Evolutionary conservation across 2,113 vertebrate genomes (phyloP).

Genomic region (Gracilinanus agilis): DNA sequence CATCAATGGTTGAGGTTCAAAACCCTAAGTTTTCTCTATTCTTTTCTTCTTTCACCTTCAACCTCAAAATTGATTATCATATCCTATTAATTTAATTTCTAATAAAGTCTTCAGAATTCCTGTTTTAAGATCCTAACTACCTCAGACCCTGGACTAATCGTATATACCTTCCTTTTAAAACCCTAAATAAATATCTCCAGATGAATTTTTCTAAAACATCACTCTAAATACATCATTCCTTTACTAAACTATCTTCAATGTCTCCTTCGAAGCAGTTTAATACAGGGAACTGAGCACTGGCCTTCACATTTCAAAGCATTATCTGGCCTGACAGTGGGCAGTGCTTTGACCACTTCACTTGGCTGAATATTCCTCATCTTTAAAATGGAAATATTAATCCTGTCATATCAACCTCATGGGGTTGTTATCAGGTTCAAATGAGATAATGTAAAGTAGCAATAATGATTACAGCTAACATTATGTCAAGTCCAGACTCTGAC

Average conservation of each 20-base stretch:
- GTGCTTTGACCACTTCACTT: background rate
- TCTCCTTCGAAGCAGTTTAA: background rate
- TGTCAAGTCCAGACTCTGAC: background rate
- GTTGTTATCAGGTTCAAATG: background rate
- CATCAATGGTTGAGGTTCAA: background rate
- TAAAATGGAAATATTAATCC: background rate
- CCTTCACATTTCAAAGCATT: background rate
- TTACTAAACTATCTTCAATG: background rate
- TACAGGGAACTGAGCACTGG: background rate
- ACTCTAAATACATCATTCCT: background rate
- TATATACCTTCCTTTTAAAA: background rate
- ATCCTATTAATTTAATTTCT: background rate
- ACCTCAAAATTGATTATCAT: background rate
- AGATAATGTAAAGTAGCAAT: background rate
- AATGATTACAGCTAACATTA: background rate
- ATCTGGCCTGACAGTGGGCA: background rate
- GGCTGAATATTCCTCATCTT: background rate
- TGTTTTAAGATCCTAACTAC: background rate
- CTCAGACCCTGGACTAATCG: background rate
- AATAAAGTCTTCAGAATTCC: background rate
- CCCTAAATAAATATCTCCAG: background rate
- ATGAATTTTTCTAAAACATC: background rate
- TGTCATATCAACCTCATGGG: background rate
- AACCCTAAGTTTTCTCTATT: background rate
- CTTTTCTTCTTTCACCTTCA: background rate